Conservation (phyloP, 2,113 vertebrate species). For the Dendropsophus ebraccatus region DNA sequence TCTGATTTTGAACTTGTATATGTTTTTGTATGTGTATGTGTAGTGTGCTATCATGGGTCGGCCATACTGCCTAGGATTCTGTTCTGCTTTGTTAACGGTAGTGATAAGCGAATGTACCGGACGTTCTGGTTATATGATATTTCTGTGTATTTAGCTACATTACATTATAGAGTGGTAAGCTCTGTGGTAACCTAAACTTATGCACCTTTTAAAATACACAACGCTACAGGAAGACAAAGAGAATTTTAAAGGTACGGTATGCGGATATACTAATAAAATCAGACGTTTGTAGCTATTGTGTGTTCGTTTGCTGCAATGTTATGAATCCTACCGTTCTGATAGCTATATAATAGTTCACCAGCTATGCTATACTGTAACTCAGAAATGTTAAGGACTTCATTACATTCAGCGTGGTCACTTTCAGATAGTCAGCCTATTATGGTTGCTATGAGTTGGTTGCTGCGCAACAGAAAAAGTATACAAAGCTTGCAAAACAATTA, state of each 20-base stretch:
- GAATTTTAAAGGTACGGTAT: too few relatives aligned
- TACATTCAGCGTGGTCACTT: conserved; percentile 77
- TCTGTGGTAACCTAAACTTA: background rate
- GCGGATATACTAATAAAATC: background rate
- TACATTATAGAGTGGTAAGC: too few relatives aligned
- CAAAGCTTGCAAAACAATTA: conserved; percentile 71
- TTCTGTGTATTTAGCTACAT: too few relatives aligned
- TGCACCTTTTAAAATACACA: background rate
- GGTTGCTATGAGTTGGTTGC: conserved; percentile 80
- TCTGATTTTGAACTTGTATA: too few relatives aligned
- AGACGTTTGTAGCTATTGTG: background rate
- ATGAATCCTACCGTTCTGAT: background rate
- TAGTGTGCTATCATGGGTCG: too few relatives aligned
- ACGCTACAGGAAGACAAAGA: background rate
- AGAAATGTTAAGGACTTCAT: conserved; percentile 64
- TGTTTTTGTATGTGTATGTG: too few relatives aligned
- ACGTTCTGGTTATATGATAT: too few relatives aligned
- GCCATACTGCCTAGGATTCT: too few relatives aligned
- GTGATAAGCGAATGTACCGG: too few relatives aligned
- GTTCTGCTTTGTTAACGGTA: too few relatives aligned
- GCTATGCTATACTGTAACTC: background rate
- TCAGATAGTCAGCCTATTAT: conserved; percentile 79
- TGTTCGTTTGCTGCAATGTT: background rate
- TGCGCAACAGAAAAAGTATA: conserved; percentile 78
- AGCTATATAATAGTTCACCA: background rate